Evolutionary conservation across 2,888 invertebrate genomes (phyloP), one percentile per base, ranked within the genome.

Genomic region (Ischnus inquisitorius): DNA sequence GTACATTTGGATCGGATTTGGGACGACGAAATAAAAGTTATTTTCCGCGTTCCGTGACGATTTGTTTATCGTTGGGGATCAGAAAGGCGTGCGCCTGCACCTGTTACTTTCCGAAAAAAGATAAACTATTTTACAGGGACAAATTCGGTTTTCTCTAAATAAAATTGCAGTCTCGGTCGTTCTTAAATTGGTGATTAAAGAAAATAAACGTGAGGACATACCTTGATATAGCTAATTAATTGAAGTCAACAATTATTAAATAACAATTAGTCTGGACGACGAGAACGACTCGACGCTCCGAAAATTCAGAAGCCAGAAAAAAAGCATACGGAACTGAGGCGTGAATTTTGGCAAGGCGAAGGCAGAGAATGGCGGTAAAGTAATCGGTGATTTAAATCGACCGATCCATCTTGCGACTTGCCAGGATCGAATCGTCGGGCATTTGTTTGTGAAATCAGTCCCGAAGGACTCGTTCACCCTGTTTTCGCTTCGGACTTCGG

Each of bases 381-480:
- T 89, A 90, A 93, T 93, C 92, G 92, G 93, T 91, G 92, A 93
- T 92, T 93, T 92, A 92, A 93, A 93, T 92, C 90, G 91, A 92
- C 86, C 92, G 91, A 93, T 93, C 92, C 91, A 92, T 93, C 93
- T 93, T 92, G 90, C 90, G 88, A 91, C 90, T 91, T 92, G 92
- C 92, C 93, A 92, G 90, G 90, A 91, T 92, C 92, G 92, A 92
- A 93, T 93, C 91, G 92, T 90, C 90, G 91, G 57, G 91, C 91
- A 93, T 92, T 93, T 93, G 92, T 92, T 92, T 92, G 92, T 90
- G 89, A 92, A 92, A 93, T 92, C 92, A 92, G 92, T 92, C 92
- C 90, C 92, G 86, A 84, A 88, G 90, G 90, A 91, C 88, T 90
- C 86, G 88, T 86, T 74, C 62, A 67, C 62, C 69, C 57, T 69